Evolutionary conservation across 2,888 invertebrate species (phyloP).

Genomic region (Pharmacophagus antenor): DNA sequence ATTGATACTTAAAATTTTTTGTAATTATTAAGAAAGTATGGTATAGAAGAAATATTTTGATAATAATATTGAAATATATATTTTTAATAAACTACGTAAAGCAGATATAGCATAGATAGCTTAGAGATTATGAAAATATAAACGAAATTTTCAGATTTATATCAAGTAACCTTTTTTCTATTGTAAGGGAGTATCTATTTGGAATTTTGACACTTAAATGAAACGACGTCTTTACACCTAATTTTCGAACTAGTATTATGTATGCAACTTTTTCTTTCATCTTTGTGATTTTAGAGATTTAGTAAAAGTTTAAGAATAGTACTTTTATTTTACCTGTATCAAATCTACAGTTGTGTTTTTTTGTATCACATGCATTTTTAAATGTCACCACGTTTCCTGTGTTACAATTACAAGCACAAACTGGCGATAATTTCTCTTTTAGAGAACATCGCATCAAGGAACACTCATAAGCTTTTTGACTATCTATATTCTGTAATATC

Average conservation of each 20-base stretch:
- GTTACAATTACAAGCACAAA: conserved; percentile 46
- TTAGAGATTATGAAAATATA: neutral
- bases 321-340: conserved; percentile 45
- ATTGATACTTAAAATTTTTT: too few species aligned
- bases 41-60: neutral
- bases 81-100: neutral
- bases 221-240: too few species aligned
- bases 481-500: conserved; percentile 23
- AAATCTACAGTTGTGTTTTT: conserved; percentile 48
- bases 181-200: too few species aligned
- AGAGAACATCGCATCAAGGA: conserved; percentile 36
- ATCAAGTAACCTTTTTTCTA: too few species aligned
- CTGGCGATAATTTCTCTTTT: conserved; percentile 28
- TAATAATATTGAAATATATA: neutral
- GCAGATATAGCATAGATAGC: too few species aligned
- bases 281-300: too few species aligned
- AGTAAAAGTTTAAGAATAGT: too few species aligned
- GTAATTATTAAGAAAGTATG: neutral
- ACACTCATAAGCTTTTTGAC: conserved; percentile 38
- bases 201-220: too few species aligned
- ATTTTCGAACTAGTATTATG: too few species aligned
- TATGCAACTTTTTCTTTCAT: too few species aligned
- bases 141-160: too few species aligned
- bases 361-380: conserved; percentile 43
- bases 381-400: conserved; percentile 46